phyloP scores from a whole-genome alignment of 2,797 vertebrate genomes.

The Balearica regulorum region DNA sequence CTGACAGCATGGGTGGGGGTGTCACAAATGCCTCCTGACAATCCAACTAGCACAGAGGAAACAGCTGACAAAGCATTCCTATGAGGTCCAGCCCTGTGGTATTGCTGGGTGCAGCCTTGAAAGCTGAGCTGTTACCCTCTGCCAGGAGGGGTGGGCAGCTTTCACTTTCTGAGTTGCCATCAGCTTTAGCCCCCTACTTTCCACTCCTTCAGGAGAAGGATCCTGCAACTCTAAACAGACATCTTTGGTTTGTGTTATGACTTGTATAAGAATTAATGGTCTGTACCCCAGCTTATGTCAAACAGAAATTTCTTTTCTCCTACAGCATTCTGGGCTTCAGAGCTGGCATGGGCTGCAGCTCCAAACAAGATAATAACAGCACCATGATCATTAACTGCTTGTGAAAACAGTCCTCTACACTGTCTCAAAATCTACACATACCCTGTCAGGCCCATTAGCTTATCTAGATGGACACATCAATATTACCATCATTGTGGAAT shows the following conservation, averaged over 20 bases:
- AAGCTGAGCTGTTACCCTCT: neutral
- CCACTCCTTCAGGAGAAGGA: neutral
- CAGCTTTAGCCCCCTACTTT: neutral
- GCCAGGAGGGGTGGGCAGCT: neutral
- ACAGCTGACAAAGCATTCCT: neutral
- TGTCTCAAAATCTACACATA: neutral
- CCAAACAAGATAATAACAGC: neutral
- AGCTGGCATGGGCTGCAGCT: neutral
- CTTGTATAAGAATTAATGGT: neutral
- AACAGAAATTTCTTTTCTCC: neutral
- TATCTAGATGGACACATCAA: neutral
- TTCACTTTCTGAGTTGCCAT: neutral
- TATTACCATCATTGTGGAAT: slow-evolving; percentile 86
- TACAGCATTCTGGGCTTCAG: neutral
- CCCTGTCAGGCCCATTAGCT: neutral
- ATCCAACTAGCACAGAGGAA: neutral
- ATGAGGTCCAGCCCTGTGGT: neutral
- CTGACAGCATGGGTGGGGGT: neutral
- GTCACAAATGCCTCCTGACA: neutral
- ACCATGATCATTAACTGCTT: neutral
- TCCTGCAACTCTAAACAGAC: neutral
- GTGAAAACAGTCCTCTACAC: neutral
- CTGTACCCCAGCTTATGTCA: neutral
- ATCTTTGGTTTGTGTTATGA: neutral
- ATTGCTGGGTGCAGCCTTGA: neutral